Percentiles rank a stretch among this genome's conserved stretches.
Evolutionary conservation across 2,888 invertebrate genomes (phyloP).

Genomic region (Lithophane semibrunnea): DNA sequence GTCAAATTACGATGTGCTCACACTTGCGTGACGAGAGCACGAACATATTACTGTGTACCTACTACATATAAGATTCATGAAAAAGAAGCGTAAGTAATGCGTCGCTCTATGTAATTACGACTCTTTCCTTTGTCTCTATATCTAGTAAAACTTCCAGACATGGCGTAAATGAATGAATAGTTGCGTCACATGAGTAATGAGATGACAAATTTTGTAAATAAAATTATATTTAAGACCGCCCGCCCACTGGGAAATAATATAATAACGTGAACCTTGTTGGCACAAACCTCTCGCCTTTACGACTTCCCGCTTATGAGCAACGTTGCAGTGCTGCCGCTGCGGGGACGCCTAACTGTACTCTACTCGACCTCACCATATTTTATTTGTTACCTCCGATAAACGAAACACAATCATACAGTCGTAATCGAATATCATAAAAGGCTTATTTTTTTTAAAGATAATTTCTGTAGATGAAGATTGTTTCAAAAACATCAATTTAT

Average conservation of each 20-base stretch:
- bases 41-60: slow-evolving; percentile 5
- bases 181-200: slow-evolving; percentile 12
- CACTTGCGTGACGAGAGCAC: slow-evolving; percentile 15
- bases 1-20: slow-evolving; percentile 49
- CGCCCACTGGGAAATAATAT: slow-evolving; percentile 52
- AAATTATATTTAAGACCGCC: slow-evolving; percentile 43
- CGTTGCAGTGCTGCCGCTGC: slow-evolving; percentile 49
- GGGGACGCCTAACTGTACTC: slow-evolving; percentile 46
- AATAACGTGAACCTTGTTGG: slow-evolving; percentile 66
- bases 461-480: neutral
- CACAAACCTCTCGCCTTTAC: slow-evolving; percentile 73
- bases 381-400: slow-evolving; percentile 26
- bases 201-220: slow-evolving; percentile 47
- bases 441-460: neutral
- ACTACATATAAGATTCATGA: slow-evolving; percentile 37
- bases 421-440: neutral
- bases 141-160: slow-evolving; percentile 6
- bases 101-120: slow-evolving; percentile 10
- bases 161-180: slow-evolving; percentile 18
- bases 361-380: slow-evolving; percentile 13
- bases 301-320: slow-evolving; percentile 67
- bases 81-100: slow-evolving; percentile 17
- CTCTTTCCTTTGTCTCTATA: slow-evolving; percentile 3
- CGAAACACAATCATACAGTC: neutral
- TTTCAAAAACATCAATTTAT: neutral